These are phyloP conservation scores for Pedionomus torquatus DNA, from an alignment of 2,113 vertebrate genomes.

Conservation along the genomic window DNA sequence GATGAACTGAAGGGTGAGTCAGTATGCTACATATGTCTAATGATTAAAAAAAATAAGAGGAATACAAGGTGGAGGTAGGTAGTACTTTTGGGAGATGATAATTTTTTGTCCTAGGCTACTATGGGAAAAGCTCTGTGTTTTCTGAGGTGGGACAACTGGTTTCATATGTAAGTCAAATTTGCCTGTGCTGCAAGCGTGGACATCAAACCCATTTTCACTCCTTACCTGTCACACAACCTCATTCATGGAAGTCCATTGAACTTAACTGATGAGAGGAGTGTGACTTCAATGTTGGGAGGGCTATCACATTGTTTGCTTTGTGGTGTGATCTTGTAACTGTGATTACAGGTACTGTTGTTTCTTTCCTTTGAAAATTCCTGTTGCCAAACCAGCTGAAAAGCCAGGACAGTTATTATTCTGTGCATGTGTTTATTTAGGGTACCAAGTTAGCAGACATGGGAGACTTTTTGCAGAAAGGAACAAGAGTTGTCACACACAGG, in stretches of 20 bases:
- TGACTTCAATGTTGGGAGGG: neutral
- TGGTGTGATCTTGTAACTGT: neutral
- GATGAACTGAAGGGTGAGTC: neutral
- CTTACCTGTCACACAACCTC: neutral
- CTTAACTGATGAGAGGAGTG: neutral
- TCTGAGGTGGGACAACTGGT: neutral
- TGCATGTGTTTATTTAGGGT: neutral
- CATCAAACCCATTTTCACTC: neutral
- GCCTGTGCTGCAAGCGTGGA: neutral
- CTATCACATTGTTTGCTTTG: neutral
- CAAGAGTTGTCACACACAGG: neutral
- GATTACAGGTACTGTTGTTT: neutral
- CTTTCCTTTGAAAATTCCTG: neutral
- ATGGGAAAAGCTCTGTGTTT: neutral
- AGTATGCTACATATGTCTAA: neutral
- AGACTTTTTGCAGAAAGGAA: neutral
- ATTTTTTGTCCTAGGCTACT: neutral
- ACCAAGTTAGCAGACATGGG: neutral
- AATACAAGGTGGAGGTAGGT: neutral
- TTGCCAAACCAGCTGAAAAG: neutral
- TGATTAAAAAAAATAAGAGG: neutral
- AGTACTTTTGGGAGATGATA: neutral
- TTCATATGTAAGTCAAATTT: neutral
- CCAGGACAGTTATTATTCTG: neutral
- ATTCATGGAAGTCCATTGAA: neutral